A percentile compares a stretch with the other conserved stretches of the same genome.
Conservation (phyloP, 2,797 vertebrate genomes). For the Glossophaga mutica region DNA sequence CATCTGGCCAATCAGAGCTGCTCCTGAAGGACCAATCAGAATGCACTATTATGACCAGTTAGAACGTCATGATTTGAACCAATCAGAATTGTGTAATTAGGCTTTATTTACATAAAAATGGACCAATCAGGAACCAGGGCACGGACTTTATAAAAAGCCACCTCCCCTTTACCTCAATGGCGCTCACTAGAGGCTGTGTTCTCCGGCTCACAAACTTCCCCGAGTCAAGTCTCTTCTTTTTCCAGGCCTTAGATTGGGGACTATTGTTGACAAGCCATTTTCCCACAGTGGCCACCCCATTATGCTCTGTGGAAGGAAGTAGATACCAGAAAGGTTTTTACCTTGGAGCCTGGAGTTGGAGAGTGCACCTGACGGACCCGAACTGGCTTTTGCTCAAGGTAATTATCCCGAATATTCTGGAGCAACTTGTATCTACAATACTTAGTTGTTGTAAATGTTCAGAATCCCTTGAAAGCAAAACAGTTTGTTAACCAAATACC, state of each 20-base stretch:
- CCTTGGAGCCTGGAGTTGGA: background rate
- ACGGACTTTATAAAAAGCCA: too few species aligned
- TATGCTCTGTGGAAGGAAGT: background rate
- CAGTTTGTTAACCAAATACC: background rate
- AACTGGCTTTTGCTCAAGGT: background rate
- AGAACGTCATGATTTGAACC: background rate
- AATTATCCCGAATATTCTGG: background rate
- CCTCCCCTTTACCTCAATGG: too few species aligned
- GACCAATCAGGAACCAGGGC: background rate
- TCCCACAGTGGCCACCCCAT: background rate
- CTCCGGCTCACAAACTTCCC: background rate
- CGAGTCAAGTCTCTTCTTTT: background rate
- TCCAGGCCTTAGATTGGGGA: background rate
- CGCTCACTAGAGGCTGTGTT: background rate
- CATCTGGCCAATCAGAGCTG: background rate
- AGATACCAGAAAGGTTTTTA: background rate
- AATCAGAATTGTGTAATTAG: background rate
- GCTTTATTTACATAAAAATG: background rate
- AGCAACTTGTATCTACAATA: background rate
- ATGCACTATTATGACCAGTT: background rate
- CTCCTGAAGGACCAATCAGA: background rate
- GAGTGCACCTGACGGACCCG: too few species aligned
- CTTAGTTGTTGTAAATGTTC: background rate
- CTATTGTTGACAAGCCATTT: background rate
- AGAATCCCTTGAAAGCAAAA: background rate